These are phyloP conservation scores for Carlito syrichta DNA, from an alignment of 2,113 vertebrate species.

Conservation along the genomic window DNA sequence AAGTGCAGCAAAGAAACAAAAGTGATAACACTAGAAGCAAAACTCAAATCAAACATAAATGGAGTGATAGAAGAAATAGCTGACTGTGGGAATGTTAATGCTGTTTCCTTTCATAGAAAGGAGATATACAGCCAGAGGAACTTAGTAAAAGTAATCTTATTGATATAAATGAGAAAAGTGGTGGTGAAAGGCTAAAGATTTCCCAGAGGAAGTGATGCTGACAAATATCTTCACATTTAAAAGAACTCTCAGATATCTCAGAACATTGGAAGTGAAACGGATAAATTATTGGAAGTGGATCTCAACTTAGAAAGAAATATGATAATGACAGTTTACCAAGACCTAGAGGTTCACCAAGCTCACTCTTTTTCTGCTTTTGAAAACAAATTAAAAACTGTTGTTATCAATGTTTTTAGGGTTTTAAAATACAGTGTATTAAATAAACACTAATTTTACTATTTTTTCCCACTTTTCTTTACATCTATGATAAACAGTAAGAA, in stretches of 20 bases:
- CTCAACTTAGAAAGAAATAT: not conserved
- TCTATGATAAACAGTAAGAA: not conserved
- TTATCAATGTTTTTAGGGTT: not conserved
- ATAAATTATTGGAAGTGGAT: not conserved
- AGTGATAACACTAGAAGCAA: not conserved
- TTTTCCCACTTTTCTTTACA: not conserved
- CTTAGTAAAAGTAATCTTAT: not conserved
- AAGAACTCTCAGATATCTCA: not conserved
- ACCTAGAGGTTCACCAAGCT: not conserved
- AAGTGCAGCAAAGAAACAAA: not conserved
- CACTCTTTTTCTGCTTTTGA: not conserved
- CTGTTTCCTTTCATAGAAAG: not conserved
- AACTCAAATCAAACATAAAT: not conserved
- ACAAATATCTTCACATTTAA: not conserved
- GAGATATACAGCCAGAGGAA: not conserved
- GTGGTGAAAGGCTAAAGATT: not conserved
- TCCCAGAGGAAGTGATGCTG: not conserved
- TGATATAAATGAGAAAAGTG: not conserved
- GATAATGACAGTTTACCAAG: not conserved
- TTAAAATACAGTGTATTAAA: not conserved
- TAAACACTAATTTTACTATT: not conserved
- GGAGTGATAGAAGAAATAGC: not conserved
- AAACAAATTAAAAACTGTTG: not conserved
- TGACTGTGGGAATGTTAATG: not conserved
- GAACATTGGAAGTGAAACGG: not conserved